These are phyloP conservation scores for Pyralis farinalis DNA, from an alignment of 2,888 invertebrate species.

Conservation along the genomic window DNA sequence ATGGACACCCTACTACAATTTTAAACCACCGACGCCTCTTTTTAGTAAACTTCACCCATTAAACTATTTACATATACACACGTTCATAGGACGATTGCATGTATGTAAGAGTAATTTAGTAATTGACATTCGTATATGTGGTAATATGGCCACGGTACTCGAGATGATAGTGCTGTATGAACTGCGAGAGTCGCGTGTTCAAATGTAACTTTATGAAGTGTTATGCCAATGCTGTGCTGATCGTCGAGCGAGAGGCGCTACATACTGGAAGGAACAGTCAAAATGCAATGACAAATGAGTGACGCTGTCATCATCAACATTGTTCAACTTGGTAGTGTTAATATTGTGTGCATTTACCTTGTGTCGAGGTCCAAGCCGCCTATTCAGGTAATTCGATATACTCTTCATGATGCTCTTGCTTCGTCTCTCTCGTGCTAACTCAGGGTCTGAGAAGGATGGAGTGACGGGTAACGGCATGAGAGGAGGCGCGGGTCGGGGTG, in stretches of 20 bases:
- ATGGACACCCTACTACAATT: conserved; percentile 17
- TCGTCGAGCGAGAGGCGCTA: not conserved
- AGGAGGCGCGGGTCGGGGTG: conserved; percentile 46
- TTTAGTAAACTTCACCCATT: conserved; percentile 18
- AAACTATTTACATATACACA: conserved; percentile 15
- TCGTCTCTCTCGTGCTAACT: conserved; percentile 81
- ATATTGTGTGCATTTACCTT: conserved; percentile 55
- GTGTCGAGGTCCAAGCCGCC: conserved; percentile 84
- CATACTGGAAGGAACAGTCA: not conserved
- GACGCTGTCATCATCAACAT: too few species aligned
- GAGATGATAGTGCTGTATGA: too few species aligned
- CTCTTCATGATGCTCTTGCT: conserved; percentile 92
- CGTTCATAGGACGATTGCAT: too few species aligned
- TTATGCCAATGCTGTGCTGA: too few species aligned
- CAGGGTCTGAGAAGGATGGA: conserved; percentile 81
- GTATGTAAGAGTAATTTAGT: too few species aligned
- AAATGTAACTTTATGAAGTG: too few species aligned
- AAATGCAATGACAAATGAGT: not conserved
- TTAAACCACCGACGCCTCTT: conserved; percentile 19
- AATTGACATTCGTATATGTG: too few species aligned
- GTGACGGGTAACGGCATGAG: conserved; percentile 51
- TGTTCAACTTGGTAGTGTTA: too few species aligned
- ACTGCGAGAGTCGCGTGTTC: too few species aligned
- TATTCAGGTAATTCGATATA: conserved; percentile 90
- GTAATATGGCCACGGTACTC: too few species aligned